Conservation (phyloP, 2,888 invertebrate genomes). For the Lasioglossum figueresi region DNA sequence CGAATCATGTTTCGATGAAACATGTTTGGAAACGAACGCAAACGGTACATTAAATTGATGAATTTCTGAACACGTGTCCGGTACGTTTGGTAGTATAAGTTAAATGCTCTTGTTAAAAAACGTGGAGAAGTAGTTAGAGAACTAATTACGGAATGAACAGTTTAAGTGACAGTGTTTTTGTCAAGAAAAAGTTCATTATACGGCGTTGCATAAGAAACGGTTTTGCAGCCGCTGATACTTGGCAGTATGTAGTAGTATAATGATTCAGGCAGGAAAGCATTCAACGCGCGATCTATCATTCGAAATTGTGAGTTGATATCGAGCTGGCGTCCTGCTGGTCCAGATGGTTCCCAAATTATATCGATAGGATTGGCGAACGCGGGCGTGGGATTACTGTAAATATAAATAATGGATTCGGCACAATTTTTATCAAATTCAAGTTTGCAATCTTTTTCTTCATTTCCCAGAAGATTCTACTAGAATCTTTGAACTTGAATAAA, state of each 20-base stretch:
- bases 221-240: background rate
- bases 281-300: background rate
- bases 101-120: no score
- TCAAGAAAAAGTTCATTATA: background rate
- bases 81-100: no score
- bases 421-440: background rate
- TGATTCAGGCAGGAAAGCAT: background rate
- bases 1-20: background rate
- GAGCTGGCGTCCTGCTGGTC: background rate
- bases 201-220: background rate
- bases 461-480: background rate
- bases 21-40: background rate
- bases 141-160: background rate
- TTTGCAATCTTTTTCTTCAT: background rate
- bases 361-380: background rate
- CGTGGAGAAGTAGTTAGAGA: background rate
- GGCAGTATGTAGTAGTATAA: background rate
- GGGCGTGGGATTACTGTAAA: background rate
- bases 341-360: constrained; percentile 13
- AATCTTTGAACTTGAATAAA: background rate
- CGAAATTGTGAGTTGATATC: background rate
- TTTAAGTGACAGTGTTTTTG: background rate
- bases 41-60: no score
- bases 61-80: no score
- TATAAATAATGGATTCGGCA: background rate